Conservation (phyloP, 2,113 vertebrate genomes). For the Anser cygnoides region DNA sequence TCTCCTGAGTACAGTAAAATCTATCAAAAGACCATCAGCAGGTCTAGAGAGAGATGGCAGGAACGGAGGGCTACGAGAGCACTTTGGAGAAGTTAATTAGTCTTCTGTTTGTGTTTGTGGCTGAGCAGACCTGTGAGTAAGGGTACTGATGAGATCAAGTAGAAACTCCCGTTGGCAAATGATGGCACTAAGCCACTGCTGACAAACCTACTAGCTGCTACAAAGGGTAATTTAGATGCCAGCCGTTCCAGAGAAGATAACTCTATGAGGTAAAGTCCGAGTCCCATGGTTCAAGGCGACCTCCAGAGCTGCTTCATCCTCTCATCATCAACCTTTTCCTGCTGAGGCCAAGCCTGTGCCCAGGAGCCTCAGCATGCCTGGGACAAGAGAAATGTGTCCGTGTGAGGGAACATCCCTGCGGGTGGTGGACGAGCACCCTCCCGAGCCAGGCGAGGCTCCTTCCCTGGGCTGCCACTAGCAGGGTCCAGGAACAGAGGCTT, state of each 20-base stretch:
- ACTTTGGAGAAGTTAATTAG: neutral
- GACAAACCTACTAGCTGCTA: neutral
- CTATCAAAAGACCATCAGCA: neutral
- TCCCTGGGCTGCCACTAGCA: neutral
- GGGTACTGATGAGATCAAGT: neutral
- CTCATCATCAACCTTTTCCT: neutral
- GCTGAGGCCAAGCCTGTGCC: neutral
- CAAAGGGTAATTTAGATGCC: neutral
- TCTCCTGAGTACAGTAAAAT: neutral
- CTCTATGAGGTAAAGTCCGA: neutral
- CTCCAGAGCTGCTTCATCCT: neutral
- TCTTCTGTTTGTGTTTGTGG: rapidly evolving
- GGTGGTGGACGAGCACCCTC: neutral
- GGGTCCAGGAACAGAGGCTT: neutral
- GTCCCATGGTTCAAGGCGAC: neutral
- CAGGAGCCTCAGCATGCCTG: neutral
- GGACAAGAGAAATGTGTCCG: neutral
- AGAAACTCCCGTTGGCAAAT: neutral
- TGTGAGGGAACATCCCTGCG: neutral
- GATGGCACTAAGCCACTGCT: neutral
- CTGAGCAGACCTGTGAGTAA: neutral
- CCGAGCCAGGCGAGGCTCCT: neutral
- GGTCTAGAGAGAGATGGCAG: neutral
- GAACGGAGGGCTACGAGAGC: neutral
- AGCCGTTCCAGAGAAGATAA: neutral